Percentiles rank a stretch among this genome's conserved stretches.
Conservation (phyloP, 2,888 invertebrate genomes). For the Sinodicranocentrus sp. region DNA sequence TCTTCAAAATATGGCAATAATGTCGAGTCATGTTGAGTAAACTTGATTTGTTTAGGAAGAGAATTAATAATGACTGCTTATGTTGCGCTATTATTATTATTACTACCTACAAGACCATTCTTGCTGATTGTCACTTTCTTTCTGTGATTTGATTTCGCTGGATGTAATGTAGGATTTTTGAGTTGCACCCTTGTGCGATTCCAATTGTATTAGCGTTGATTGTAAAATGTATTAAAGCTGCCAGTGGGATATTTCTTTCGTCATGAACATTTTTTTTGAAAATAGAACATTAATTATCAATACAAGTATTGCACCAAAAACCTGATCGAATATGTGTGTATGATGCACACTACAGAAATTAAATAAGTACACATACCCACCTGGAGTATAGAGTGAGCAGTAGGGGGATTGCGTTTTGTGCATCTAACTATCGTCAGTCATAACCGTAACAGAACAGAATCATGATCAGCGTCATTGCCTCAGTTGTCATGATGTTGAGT, state of each 20-base stretch:
- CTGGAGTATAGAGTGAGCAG: constrained; percentile 7
- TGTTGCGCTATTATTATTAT: not conserved
- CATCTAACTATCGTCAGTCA: not conserved
- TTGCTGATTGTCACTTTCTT: not conserved
- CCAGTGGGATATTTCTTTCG: constrained; percentile 7
- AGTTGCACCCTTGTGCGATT: constrained; percentile 3
- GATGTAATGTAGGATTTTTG: not conserved
- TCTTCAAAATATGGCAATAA: constrained; percentile 5
- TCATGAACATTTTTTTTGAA: not conserved
- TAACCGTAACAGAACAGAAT: constrained; percentile 48
- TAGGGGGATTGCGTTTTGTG: not conserved
- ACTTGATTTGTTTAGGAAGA: constrained; percentile 8
- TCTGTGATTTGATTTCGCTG: not conserved
- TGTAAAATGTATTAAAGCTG: constrained; percentile 2
- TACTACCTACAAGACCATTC: not conserved
- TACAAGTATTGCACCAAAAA: constrained; percentile 31
- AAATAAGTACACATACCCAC: constrained; percentile 13
- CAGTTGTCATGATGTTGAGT: constrained; percentile 54
- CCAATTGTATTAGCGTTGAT: constrained; percentile 5
- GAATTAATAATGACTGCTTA: not conserved
- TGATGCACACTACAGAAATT: not conserved
- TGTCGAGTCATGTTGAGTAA: not conserved
- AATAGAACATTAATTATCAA: constrained; percentile 19
- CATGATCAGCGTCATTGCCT: constrained; percentile 46
- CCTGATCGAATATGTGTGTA: constrained; percentile 18